Conservation (phyloP, 2,113 vertebrate genomes). For the Oceanites oceanicus region DNA sequence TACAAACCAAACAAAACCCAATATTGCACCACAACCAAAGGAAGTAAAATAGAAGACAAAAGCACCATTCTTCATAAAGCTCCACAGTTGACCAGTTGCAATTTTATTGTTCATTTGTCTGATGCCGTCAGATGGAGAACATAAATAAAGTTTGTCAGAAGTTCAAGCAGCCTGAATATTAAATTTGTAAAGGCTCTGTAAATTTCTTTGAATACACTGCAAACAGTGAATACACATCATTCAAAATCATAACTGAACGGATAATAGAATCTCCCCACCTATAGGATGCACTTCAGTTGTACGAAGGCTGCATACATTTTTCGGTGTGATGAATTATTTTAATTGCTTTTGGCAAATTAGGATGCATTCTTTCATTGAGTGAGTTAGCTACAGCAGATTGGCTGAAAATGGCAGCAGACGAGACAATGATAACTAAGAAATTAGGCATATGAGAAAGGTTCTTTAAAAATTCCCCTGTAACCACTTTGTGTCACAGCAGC, state of each 20-base stretch:
- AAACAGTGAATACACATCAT: neutral
- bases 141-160: neutral
- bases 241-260: neutral
- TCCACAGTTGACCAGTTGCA: neutral
- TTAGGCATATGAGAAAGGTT: neutral
- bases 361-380: neutral
- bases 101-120: neutral
- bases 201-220: neutral
- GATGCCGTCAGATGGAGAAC: neutral
- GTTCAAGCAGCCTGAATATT: neutral
- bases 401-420: slow-evolving; percentile 5
- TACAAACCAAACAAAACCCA: neutral
- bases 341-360: slow-evolving; percentile 46
- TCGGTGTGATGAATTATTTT: slow-evolving; percentile 3
- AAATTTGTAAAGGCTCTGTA: neutral
- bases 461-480: neutral
- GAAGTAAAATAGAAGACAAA: neutral
- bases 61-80: neutral
- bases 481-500: neutral
- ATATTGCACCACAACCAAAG: neutral
- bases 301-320: neutral
- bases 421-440: slow-evolving; percentile 26
- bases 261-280: neutral
- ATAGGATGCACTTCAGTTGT: neutral
- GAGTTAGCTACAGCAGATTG: neutral